phyloP scores from a whole-genome alignment of 2,797 vertebrate genomes.

The Glyptemys insculpta region DNA sequence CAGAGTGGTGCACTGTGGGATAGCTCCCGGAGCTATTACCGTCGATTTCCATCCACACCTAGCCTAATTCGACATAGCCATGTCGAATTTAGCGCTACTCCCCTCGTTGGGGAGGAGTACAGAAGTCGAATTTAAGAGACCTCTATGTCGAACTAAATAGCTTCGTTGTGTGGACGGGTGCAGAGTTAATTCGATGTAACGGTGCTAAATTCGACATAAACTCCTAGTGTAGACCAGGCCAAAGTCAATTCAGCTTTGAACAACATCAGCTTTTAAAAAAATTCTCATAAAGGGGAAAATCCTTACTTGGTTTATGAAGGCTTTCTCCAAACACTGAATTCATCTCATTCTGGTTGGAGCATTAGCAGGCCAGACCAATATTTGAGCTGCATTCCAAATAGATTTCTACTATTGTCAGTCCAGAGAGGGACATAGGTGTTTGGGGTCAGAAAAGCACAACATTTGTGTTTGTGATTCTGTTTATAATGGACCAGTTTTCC shows the following conservation, averaged over 20 bases:
- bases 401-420: not conserved
- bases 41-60: no score
- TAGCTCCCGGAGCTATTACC: no score
- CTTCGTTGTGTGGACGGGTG: no score
- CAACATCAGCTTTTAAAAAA: accelerated
- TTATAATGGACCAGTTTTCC: not conserved
- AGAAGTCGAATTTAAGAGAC: no score
- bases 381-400: not conserved
- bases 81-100: no score
- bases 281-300: not conserved
- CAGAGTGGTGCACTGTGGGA: no score
- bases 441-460: not conserved
- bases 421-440: not conserved
- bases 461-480: not conserved
- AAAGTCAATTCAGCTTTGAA: slow-evolving; percentile 16
- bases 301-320: not conserved
- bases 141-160: no score
- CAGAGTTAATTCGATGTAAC: no score
- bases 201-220: no score
- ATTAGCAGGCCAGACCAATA: not conserved
- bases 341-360: not conserved
- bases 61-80: no score
- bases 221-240: no score
- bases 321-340: not conserved
- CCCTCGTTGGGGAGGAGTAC: no score